phyloP scores from a whole-genome alignment of 2,797 vertebrate genomes.

The Atherinosoma microstoma region DNA sequence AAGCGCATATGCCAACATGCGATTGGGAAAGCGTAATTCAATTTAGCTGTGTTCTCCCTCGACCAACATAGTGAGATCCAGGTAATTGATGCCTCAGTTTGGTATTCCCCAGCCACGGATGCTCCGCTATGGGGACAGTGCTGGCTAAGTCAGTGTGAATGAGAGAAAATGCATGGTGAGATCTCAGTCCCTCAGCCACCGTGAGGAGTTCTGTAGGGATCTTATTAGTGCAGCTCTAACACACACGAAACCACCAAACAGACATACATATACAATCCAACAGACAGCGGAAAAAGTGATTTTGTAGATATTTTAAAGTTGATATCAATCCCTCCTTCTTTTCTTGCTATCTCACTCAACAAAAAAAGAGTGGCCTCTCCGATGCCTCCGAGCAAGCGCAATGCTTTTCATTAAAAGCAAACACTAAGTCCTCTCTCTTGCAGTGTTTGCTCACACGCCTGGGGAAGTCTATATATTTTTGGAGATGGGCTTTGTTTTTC shows the following conservation, averaged over 20 bases:
- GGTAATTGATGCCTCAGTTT: slow-evolving; percentile 75
- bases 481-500: slow-evolving; percentile 65
- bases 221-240: slow-evolving; percentile 74
- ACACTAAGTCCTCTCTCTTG: slow-evolving; percentile 57
- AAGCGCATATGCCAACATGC: slow-evolving; percentile 21
- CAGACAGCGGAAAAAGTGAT: slow-evolving; percentile 23
- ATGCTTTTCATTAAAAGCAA: slow-evolving; percentile 63
- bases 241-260: slow-evolving; percentile 26
- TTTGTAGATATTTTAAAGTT: slow-evolving; percentile 25
- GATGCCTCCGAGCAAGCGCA: slow-evolving; percentile 54
- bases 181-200: slow-evolving; percentile 54
- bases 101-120: slow-evolving; percentile 50
- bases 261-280: slow-evolving; percentile 36
- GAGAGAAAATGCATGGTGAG: slow-evolving; percentile 53
- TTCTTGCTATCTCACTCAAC: slow-evolving; percentile 41
- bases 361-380: slow-evolving; percentile 44
- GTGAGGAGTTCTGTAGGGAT: slow-evolving; percentile 69
- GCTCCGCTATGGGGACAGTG: slow-evolving; percentile 54
- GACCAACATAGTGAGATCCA: slow-evolving; percentile 65
- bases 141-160: slow-evolving; percentile 63
- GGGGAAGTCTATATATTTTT: slow-evolving; percentile 70
- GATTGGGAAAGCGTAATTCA: slow-evolving; percentile 66
- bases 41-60: slow-evolving; percentile 71
- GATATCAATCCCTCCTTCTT: slow-evolving; percentile 31
- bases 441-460: slow-evolving; percentile 51